phyloP scores from a whole-genome alignment of 2,888 invertebrate species.

The Rotaria magnacalcarata region DNA sequence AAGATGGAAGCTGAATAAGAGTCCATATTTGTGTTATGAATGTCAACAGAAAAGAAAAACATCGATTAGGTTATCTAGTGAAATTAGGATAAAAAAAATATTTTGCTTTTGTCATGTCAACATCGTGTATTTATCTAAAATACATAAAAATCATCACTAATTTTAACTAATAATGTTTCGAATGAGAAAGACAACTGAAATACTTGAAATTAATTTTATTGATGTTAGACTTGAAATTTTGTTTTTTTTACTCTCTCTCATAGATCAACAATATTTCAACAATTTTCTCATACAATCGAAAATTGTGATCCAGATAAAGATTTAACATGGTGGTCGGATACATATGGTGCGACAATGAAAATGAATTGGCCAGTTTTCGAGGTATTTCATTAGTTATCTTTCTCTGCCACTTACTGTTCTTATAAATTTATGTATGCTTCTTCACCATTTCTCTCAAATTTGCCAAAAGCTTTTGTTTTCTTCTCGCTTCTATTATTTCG shows the following conservation, averaged over 20 bases:
- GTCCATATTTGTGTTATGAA: too few species aligned
- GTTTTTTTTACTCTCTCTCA: background rate
- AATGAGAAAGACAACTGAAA: too few species aligned
- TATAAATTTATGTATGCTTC: background rate
- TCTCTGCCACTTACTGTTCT: background rate
- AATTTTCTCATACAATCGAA: conserved; percentile 47
- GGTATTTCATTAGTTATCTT: conserved; percentile 60
- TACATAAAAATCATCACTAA: too few species aligned
- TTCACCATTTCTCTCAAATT: background rate
- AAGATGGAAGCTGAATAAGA: too few species aligned
- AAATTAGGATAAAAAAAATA: too few species aligned
- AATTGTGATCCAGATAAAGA: conserved; percentile 92
- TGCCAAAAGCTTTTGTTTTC: background rate
- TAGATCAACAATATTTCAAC: background rate
- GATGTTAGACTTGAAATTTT: too few species aligned
- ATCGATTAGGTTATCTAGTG: too few species aligned
- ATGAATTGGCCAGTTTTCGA: conserved; percentile 99
- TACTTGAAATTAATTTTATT: too few species aligned
- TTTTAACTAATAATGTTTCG: too few species aligned
- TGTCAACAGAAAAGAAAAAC: too few species aligned
- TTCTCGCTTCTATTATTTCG: background rate
- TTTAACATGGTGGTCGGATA: conserved; percentile 96
- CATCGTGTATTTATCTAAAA: too few species aligned
- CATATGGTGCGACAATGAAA: conserved; percentile 94
- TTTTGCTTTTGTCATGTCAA: too few species aligned